phyloP scores from a whole-genome alignment of 2,113 vertebrate species.

The Pogona vitticeps region DNA sequence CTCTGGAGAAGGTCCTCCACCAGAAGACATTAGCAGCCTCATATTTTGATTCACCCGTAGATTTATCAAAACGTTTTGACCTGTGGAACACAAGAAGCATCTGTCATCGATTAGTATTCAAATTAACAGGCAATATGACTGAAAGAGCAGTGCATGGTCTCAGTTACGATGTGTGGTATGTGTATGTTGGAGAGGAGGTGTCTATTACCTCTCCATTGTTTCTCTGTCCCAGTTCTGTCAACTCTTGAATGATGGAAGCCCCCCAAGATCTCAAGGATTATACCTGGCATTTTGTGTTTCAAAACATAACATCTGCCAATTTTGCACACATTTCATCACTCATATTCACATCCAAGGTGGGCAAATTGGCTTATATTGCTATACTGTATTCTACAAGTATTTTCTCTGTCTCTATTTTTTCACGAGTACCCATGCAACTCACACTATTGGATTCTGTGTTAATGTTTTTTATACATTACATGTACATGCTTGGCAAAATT shows the following conservation, averaged over 20 bases:
- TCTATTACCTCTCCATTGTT: background rate
- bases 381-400: background rate
- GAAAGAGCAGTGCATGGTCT: background rate
- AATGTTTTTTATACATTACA: background rate
- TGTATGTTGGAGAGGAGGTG: background rate
- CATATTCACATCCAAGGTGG: background rate
- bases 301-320: background rate
- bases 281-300: background rate
- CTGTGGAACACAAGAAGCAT: background rate
- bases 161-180: background rate
- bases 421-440: too few species aligned
- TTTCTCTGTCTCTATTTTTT: too few species aligned
- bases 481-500: background rate
- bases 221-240: background rate
- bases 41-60: background rate
- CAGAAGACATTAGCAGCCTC: background rate
- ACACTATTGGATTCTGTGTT: background rate
- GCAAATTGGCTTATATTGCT: too few species aligned
- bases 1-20: background rate
- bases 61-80: background rate
- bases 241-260: background rate
- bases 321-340: background rate
- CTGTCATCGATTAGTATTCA: background rate
- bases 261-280: background rate
- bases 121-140: background rate